Evolutionary conservation across 2,888 invertebrate species (phyloP), one percentile per base, ranked within the genome.

Genomic region (Auanema sp.): DNA sequence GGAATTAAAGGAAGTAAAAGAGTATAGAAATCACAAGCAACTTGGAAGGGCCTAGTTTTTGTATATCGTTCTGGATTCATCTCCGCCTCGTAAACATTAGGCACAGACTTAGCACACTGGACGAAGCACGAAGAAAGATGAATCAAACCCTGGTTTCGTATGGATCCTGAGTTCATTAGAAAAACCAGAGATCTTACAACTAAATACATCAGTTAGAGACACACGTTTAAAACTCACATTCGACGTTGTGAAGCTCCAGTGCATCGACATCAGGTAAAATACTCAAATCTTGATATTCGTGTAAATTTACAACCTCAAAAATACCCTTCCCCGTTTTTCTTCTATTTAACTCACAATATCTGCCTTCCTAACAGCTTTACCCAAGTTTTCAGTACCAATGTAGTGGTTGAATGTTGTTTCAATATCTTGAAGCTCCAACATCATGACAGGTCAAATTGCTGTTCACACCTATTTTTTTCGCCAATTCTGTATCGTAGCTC

Each of bases 21-120:
- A 41, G 16, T 4, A 23, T 41, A 54, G 5, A 54, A 2, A 6
- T 33, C 5, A 54, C 16, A 5, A 23, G 18, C 11, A 21, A 58
- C 58, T 41, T 58, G n/a, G 50, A 49, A 70, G 11, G 64, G 25
- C 23, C 44, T 57, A 33, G 4, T 33, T 33, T 33, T 33, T 3
- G 8, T 33, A 57, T 64, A 78, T 11, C 63, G 61, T n/a, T 47
- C 43, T 16, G 66, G 65, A 53, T 68, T 68, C 8, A 58, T 58
- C 57, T 79, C 79, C 4, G 75, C 64, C 43, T 72, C 72, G 33
- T 72, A 66, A 6, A 79, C 69, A 52, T 80, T 79, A 21, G 79
- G 79, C 78, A 78, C 80, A 12, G 68, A 64, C 41, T 68, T 66
- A 14, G 79, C 79, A 55, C 78, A 78, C 64, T 79, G 79, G 25